phyloP scores from a whole-genome alignment of 2,113 vertebrate genomes.

The Neolamprologus fasciatus region DNA sequence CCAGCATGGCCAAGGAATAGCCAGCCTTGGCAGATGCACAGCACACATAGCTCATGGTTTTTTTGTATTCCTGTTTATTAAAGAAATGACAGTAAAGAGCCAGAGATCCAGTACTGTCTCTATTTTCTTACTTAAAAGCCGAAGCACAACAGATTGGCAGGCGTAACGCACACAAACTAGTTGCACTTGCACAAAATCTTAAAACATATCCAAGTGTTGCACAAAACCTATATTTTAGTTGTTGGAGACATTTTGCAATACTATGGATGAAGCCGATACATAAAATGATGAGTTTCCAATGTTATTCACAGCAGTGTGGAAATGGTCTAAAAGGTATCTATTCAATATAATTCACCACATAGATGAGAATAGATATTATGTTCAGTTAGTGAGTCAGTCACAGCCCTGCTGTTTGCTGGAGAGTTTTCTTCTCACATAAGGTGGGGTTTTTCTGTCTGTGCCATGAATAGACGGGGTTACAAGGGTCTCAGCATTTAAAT shows the following conservation, averaged over 20 bases:
- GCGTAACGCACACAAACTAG: not conserved
- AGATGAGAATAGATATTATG: not conserved
- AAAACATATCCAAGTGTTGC: not conserved
- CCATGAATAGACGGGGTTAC: not conserved
- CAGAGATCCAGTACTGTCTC: not conserved
- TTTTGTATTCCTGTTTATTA: not conserved
- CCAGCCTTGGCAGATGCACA: not conserved
- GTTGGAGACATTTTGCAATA: not conserved
- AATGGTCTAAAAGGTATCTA: not conserved
- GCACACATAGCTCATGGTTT: not conserved
- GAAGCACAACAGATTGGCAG: not conserved
- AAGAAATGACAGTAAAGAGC: not conserved
- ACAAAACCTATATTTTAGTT: not conserved
- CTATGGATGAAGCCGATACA: not conserved
- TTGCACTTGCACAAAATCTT: not conserved
- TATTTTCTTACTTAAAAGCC: not conserved
- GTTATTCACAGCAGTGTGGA: not conserved
- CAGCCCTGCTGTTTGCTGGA: not conserved
- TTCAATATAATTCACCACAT: not conserved
- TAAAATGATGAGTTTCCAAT: not conserved
- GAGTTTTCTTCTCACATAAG: not conserved
- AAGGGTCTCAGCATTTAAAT: not conserved
- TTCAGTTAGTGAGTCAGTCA: not conserved
- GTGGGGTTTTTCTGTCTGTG: not conserved
- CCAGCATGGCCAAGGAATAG: not conserved